A percentile compares a stretch with the other conserved stretches of the same genome.
Evolutionary conservation across 2,797 vertebrate species (phyloP).

Genomic region (Sciaenops ocellatus): DNA sequence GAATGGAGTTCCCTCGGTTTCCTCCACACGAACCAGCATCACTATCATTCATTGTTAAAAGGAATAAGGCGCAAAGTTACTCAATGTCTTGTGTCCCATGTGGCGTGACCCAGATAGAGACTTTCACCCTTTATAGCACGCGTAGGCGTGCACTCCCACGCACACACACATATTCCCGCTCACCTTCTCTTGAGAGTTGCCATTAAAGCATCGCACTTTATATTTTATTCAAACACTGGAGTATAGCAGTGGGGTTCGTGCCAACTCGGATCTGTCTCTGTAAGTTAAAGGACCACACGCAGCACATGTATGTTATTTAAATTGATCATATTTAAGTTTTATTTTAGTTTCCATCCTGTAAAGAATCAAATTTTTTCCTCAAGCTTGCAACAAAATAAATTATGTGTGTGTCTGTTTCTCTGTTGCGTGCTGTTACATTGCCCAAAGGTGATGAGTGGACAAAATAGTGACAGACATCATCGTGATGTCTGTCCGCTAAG

Average conservation of each 20-base stretch:
- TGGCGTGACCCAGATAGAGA: conserved; percentile 71
- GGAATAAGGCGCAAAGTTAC: conserved; percentile 45
- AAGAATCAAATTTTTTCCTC: conserved; percentile 10
- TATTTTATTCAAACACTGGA: conserved; percentile 75
- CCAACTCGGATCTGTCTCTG: conserved; percentile 56
- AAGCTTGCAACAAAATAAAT: conserved; percentile 14
- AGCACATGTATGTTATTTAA: conserved; percentile 1
- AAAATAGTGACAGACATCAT: conserved; percentile 61
- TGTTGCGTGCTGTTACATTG: conserved; percentile 31
- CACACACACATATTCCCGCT: conserved; percentile 11
- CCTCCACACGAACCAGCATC: conserved; percentile 31
- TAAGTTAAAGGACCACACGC: conserved; percentile 19
- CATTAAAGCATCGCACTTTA: conserved; percentile 66
- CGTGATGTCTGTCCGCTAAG: conserved; percentile 66
- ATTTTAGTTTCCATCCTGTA: neutral
- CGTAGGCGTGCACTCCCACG: neutral
- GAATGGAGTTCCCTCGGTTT: conserved; percentile 4
- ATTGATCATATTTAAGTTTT: conserved; percentile 4
- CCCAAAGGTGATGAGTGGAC: conserved; percentile 64
- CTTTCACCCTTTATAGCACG: conserved; percentile 56
- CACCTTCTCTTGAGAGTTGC: conserved; percentile 56
- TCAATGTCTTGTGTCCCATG: conserved; percentile 55
- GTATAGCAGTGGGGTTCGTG: conserved; percentile 52
- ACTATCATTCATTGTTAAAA: conserved; percentile 65
- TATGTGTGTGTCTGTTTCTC: neutral